phyloP scores from a whole-genome alignment of 1,140 invertebrate genomes.

The Trinorchestia longiramus region DNA sequence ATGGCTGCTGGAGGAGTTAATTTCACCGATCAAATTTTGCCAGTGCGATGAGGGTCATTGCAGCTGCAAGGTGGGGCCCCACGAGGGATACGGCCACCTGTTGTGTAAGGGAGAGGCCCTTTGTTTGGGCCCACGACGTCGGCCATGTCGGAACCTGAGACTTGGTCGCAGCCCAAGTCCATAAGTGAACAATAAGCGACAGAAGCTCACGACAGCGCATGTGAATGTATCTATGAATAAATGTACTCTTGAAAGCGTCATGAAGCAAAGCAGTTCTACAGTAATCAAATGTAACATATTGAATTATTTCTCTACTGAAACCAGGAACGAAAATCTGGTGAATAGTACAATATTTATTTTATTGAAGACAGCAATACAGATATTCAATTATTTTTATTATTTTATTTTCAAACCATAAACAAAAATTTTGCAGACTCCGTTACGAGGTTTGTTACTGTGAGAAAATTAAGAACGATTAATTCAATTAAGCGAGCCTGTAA shows the following conservation, averaged over 20 bases:
- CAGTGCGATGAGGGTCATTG: background rate
- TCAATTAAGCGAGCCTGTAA: background rate
- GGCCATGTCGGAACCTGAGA: constrained; percentile 5
- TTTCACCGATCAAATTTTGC: background rate
- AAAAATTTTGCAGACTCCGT: too few relatives aligned
- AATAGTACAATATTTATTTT: too few relatives aligned
- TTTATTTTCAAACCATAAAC: too few relatives aligned
- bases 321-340: too few relatives aligned
- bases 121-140: constrained; percentile 10
- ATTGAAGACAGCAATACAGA: too few relatives aligned
- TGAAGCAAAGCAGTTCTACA: too few relatives aligned
- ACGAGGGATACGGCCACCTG: background rate
- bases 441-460: too few relatives aligned
- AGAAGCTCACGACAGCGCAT: background rate
- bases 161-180: constrained; percentile 8
- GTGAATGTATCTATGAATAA: background rate
- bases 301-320: too few relatives aligned
- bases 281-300: too few relatives aligned
- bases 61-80: background rate
- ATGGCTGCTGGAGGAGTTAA: background rate
- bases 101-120: constrained; percentile 24
- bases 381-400: too few relatives aligned
- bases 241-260: background rate
- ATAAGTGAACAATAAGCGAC: background rate
- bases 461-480: too few relatives aligned